Conservation (phyloP, 2,113 vertebrate genomes). For the Azemiops feae region DNA sequence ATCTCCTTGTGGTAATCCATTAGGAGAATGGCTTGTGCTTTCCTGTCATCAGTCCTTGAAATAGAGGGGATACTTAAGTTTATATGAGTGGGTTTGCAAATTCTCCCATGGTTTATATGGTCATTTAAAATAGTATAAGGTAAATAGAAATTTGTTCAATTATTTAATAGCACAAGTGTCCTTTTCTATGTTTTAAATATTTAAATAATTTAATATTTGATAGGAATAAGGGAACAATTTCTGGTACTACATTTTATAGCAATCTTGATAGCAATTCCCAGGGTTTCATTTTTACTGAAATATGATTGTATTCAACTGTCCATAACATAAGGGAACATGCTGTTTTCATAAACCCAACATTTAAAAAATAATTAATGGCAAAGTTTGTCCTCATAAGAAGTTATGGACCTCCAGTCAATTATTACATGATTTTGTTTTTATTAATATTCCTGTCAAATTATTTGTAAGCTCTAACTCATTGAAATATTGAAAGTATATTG, state of each 20-base stretch:
- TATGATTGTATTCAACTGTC: neutral
- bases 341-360: neutral
- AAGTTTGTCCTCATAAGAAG: neutral
- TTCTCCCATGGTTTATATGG: neutral
- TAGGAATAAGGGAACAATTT: neutral
- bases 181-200: neutral
- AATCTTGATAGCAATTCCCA: neutral
- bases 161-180: neutral
- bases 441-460: neutral
- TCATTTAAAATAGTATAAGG: neutral
- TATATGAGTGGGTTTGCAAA: neutral
- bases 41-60: neutral
- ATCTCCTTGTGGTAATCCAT: neutral
- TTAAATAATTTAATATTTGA: neutral
- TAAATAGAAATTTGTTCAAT: neutral
- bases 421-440: neutral
- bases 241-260: neutral
- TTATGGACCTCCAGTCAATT: neutral
- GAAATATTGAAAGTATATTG: neutral
- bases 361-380: neutral
- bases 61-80: no score
- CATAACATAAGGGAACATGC: neutral
- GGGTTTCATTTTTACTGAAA: neutral
- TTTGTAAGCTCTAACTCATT: neutral
- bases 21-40: neutral